Percentiles rank a stretch among this genome's conserved stretches.
phyloP scores from a whole-genome alignment of 1,140 invertebrate species.

The Acyrthosiphon pisum region DNA sequence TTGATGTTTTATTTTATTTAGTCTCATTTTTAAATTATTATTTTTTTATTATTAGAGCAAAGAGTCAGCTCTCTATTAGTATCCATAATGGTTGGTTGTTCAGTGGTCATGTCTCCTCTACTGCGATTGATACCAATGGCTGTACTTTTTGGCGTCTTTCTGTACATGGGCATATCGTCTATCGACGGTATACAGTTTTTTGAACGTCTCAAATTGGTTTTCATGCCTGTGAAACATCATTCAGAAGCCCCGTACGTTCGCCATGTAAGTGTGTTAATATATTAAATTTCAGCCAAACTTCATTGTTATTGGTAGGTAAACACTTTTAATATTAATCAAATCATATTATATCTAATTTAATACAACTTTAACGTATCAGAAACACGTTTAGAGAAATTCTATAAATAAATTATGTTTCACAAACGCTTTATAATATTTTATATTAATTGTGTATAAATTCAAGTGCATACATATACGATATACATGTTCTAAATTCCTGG shows the following conservation, averaged over 20 bases:
- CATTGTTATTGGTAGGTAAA: no score
- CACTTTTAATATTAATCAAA: not conserved
- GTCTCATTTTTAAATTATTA: not conserved
- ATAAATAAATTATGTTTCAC: no score
- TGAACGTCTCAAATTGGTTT: constrained; percentile 80
- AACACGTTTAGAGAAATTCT: no score
- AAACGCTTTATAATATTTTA: no score
- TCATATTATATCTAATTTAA: not conserved
- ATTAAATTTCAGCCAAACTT: no score
- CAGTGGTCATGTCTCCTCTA: constrained; percentile 80
- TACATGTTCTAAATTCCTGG: no score
- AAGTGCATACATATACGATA: no score
- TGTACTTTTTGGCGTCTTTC: constrained; percentile 93
- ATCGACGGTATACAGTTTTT: constrained; percentile 92
- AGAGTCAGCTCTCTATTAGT: constrained; percentile 79
- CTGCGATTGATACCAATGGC: constrained; percentile 87
- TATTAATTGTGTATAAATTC: no score
- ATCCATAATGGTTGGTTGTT: constrained; percentile 78
- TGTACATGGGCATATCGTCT: constrained; percentile 95
- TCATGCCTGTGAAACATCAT: constrained; percentile 95
- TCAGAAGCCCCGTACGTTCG: constrained; percentile 81
- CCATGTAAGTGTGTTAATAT: constrained; percentile 66
- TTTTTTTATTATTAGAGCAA: constrained; percentile 71
- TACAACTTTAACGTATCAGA: no score
- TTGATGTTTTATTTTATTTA: not conserved